Conservation (phyloP, 2,113 vertebrate genomes). For the Microcebus murinus region DNA sequence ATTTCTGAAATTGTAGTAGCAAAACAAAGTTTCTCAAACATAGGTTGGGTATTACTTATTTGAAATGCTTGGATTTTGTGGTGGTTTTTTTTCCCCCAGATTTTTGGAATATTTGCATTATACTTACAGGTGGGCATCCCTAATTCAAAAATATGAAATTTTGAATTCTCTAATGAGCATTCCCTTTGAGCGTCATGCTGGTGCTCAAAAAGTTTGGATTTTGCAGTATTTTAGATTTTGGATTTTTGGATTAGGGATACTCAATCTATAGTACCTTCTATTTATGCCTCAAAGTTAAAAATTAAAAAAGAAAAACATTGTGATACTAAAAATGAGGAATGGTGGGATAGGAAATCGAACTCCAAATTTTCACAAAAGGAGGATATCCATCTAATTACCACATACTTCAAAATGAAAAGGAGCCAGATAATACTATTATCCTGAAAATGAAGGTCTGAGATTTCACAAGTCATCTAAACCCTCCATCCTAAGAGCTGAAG, state of each 20-base stretch:
- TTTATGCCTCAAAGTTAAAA: background rate
- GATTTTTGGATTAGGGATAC: background rate
- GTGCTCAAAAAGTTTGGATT: background rate
- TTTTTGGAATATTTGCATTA: background rate
- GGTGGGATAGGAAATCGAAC: background rate
- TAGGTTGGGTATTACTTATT: background rate
- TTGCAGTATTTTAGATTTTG: background rate
- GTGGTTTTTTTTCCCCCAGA: background rate
- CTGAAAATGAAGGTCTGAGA: background rate
- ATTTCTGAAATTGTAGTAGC: background rate
- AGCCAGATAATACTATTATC: background rate
- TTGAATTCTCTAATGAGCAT: background rate
- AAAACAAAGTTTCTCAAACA: background rate
- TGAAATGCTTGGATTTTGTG: background rate
- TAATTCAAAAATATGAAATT: background rate
- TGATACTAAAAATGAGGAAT: background rate
- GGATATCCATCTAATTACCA: background rate
- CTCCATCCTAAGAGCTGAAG: background rate
- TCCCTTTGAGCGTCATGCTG: background rate
- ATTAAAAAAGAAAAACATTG: background rate
- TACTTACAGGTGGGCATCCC: background rate
- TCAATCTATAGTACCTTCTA: background rate
- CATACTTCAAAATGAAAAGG: constrained; percentile 18
- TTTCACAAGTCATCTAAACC: background rate
- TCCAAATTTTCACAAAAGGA: background rate